These are phyloP conservation scores for Phoronis australis DNA, from an alignment of 2,888 invertebrate genomes.

Conservation along the genomic window DNA sequence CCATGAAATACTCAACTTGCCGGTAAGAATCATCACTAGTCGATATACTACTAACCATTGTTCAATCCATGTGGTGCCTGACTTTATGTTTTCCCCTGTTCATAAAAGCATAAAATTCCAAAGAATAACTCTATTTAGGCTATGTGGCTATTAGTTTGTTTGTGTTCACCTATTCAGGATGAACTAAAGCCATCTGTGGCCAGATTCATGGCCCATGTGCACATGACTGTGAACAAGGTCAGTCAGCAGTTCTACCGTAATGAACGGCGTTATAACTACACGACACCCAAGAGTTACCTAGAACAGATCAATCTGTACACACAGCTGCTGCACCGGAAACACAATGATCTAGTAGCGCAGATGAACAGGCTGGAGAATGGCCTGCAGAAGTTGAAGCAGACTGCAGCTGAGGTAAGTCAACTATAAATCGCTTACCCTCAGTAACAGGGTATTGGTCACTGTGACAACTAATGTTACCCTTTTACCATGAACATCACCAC, in stretches of 20 bases:
- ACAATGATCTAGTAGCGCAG: slow-evolving; percentile 78
- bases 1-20: slow-evolving; percentile 71
- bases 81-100: too few species aligned
- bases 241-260: slow-evolving; percentile 81
- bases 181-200: slow-evolving; percentile 77
- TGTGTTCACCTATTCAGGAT: slow-evolving; percentile 55
- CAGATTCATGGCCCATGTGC: slow-evolving; percentile 90
- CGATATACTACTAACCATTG: too few species aligned
- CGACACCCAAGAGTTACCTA: slow-evolving; percentile 93
- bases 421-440: too few species aligned
- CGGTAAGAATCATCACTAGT: slow-evolving; percentile 59
- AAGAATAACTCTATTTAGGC: too few species aligned
- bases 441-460: too few species aligned
- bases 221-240: slow-evolving; percentile 85
- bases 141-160: neutral
- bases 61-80: too few species aligned
- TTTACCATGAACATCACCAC: too few species aligned
- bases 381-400: slow-evolving; percentile 80
- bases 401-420: slow-evolving; percentile 77
- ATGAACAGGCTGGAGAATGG: slow-evolving; percentile 88
- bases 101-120: too few species aligned
- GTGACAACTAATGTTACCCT: too few species aligned
- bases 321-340: slow-evolving; percentile 77
- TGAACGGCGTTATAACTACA: slow-evolving; percentile 91
- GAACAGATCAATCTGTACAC: slow-evolving; percentile 91